A percentile compares a stretch with the other conserved stretches of the same genome.
Conservation (phyloP, 2,797 vertebrate species). For the Eutrigla gurnardus region DNA sequence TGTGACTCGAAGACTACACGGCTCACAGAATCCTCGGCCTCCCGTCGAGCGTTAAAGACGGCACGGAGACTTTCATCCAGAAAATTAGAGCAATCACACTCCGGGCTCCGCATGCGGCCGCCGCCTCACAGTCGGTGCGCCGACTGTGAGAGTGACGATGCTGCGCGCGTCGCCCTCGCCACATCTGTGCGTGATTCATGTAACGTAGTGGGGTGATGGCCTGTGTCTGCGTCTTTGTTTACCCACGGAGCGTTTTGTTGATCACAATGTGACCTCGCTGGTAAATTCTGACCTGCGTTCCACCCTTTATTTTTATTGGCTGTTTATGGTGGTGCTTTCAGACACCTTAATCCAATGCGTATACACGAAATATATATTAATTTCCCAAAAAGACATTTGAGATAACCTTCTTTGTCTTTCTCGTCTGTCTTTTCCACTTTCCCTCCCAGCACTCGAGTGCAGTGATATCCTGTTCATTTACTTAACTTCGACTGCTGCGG, state of each 20-base stretch:
- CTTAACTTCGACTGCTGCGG: conserved; percentile 1
- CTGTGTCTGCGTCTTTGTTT: conserved; percentile 2
- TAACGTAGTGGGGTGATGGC: not conserved
- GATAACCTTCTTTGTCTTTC: too few species aligned
- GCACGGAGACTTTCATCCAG: not conserved
- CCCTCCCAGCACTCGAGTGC: not conserved
- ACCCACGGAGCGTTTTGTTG: not conserved
- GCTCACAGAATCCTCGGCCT: not conserved
- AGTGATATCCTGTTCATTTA: conserved; percentile 3
- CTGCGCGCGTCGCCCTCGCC: not conserved
- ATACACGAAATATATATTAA: conserved; percentile 12
- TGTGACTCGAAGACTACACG: not conserved
- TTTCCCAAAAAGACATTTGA: too few species aligned
- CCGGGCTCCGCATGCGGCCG: conserved; percentile 7
- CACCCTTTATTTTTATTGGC: conserved; percentile 19
- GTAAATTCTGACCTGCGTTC: conserved; percentile 38
- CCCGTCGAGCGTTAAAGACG: conserved; percentile 17
- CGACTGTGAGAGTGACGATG: conserved; percentile 1
- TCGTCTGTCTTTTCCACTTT: not conserved
- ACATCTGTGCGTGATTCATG: not conserved
- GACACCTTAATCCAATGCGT: conserved; percentile 31
- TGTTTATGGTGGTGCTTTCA: conserved; percentile 20
- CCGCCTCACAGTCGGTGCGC: conserved; percentile 11
- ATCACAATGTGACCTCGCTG: conserved; percentile 29
- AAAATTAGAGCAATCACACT: conserved; percentile 32